A percentile compares a stretch with the other conserved stretches of the same genome.
These are phyloP conservation scores for Heloderma charlesbogerti DNA, from an alignment of 2,113 vertebrate species.

Conservation along the genomic window DNA sequence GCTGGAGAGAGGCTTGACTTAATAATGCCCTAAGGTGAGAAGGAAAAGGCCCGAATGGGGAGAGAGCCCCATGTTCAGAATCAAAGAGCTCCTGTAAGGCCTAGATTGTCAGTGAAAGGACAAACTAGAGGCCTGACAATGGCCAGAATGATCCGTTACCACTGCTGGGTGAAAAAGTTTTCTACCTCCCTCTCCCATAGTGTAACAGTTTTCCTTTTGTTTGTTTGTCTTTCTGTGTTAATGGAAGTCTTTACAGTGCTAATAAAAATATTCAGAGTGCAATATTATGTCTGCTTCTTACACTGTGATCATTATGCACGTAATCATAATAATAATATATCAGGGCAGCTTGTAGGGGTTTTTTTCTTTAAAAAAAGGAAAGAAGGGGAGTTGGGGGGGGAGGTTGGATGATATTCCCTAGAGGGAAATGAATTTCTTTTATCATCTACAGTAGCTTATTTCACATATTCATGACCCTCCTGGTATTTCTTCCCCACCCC, in stretches of 20 bases:
- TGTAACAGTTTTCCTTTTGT: slow-evolving; percentile 23
- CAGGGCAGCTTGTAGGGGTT: slow-evolving; percentile 16
- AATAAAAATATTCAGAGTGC: slow-evolving; percentile 66
- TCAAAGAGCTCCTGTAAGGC: neutral
- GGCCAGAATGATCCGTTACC: neutral
- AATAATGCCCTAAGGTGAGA: neutral
- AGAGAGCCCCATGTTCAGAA: neutral
- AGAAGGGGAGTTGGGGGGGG: slow-evolving; percentile 19
- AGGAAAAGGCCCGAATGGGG: neutral
- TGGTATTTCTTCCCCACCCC: slow-evolving; percentile 71
- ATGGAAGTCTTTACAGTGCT: slow-evolving; percentile 48
- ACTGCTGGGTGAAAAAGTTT: slow-evolving; percentile 11
- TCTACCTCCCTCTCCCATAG: neutral
- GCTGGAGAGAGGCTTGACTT: neutral
- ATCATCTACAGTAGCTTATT: slow-evolving; percentile 81
- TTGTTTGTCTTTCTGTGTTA: slow-evolving; percentile 59
- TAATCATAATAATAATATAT: slow-evolving; percentile 73
- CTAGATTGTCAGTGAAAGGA: neutral
- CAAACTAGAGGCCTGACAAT: accelerated
- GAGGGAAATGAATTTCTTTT: slow-evolving; percentile 81
- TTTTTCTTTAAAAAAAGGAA: neutral
- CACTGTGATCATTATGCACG: slow-evolving; percentile 63
- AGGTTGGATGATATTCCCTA: slow-evolving; percentile 77
- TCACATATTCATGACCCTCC: slow-evolving; percentile 81
- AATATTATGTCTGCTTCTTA: slow-evolving; percentile 59